phyloP scores from a whole-genome alignment of 2,113 vertebrate species.

The Typhlomys cinereus region DNA sequence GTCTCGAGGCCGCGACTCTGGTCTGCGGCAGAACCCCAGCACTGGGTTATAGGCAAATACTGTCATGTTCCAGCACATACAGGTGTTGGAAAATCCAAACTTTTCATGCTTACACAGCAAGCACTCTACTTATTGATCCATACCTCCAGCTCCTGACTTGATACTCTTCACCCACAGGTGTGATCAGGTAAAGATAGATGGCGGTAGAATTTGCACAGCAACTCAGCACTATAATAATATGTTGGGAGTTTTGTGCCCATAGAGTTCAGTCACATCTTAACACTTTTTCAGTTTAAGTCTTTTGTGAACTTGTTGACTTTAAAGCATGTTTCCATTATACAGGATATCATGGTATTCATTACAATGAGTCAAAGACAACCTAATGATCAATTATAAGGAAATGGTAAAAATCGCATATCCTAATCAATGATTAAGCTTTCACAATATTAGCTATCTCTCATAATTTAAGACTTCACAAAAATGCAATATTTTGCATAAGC shows the following conservation, averaged over 20 bases:
- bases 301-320: background rate
- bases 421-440: background rate
- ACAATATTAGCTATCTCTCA: background rate
- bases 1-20: too few species aligned
- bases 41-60: background rate
- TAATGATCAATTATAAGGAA: background rate
- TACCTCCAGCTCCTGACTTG: background rate
- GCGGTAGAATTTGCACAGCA: background rate
- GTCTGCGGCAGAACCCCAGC: too few species aligned
- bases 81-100: background rate
- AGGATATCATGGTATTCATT: background rate
- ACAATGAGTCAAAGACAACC: background rate
- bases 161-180: background rate
- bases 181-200: background rate
- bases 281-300: background rate
- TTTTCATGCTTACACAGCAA: background rate
- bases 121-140: background rate
- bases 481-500: constrained; percentile 8
- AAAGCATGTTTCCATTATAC: background rate
- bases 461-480: constrained; percentile 24
- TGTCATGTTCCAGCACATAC: background rate
- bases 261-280: background rate
- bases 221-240: background rate
- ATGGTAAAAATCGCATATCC: constrained; percentile 2
- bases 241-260: background rate